These are phyloP conservation scores for Mesembrinibis cayennensis DNA, from an alignment of 2,113 vertebrate genomes.

Conservation along the genomic window DNA sequence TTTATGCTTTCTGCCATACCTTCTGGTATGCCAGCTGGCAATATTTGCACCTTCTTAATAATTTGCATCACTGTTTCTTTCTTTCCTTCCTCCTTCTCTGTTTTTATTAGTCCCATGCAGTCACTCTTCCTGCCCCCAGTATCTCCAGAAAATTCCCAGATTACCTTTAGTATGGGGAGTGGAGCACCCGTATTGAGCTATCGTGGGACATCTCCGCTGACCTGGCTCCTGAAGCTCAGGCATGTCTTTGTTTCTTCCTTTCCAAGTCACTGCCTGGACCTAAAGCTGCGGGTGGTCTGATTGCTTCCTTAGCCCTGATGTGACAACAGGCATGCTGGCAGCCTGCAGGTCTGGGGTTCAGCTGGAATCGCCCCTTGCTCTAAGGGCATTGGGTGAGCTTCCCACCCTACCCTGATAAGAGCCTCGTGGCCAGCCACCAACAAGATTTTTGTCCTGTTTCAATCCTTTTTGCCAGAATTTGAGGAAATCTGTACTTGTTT, in stretches of 20 bases:
- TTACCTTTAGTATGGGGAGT: not conserved
- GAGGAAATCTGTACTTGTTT: not conserved
- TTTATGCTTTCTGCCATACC: not conserved
- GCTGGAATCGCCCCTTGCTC: not conserved
- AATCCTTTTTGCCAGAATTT: not conserved
- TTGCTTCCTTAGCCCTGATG: not conserved
- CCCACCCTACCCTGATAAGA: not conserved
- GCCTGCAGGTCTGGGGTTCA: not conserved
- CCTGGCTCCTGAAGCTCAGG: not conserved
- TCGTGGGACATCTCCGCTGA: rapidly evolving
- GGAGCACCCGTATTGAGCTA: not conserved
- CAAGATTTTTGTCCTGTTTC: not conserved
- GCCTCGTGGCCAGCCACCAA: not conserved
- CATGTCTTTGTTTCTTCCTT: not conserved
- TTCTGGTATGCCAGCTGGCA: not conserved
- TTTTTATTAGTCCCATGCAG: not conserved
- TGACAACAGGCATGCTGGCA: not conserved
- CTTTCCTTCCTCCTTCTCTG: not conserved
- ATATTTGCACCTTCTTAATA: not conserved
- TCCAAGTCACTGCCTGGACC: not conserved
- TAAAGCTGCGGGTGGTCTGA: not conserved
- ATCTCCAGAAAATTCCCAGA: not conserved
- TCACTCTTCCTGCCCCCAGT: not conserved
- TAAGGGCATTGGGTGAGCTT: not conserved
- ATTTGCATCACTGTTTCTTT: not conserved